Percentiles rank a stretch among this genome's conserved stretches.
These are phyloP conservation scores for Hemibagrus wyckioides DNA, from an alignment of 2,113 vertebrate species.

Conservation along the genomic window DNA sequence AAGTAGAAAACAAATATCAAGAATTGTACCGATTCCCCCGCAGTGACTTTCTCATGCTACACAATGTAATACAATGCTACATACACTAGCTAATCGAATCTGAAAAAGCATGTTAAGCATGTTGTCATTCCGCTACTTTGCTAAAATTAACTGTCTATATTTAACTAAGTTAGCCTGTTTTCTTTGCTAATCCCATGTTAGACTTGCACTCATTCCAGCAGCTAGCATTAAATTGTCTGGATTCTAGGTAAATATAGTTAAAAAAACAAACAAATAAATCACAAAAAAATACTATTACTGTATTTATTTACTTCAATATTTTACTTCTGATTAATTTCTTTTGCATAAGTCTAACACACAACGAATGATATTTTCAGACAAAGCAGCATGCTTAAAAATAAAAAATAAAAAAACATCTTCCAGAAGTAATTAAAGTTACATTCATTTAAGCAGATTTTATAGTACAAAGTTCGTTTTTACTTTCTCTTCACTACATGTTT, in stretches of 20 bases:
- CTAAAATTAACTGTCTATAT: not conserved
- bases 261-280: not conserved
- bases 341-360: not conserved
- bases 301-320: not conserved
- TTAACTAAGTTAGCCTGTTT: not conserved
- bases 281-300: not conserved
- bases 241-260: not conserved
- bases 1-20: not conserved
- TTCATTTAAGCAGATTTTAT: not conserved
- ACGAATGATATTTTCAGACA: not conserved
- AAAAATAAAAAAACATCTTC: not conserved
- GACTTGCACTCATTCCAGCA: not conserved
- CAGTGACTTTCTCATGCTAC: not conserved
- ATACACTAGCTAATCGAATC: not conserved
- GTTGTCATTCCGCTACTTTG: not conserved
- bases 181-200: not conserved
- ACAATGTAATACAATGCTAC: not conserved
- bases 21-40: not conserved
- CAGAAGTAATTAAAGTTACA: not conserved
- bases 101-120: not conserved
- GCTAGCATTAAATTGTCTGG: not conserved
- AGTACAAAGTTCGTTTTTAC: not conserved
- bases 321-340: not conserved
- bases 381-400: not conserved
- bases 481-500: not conserved